phyloP scores from a whole-genome alignment of 1,140 invertebrate genomes.

The Drosophila pachea region DNA sequence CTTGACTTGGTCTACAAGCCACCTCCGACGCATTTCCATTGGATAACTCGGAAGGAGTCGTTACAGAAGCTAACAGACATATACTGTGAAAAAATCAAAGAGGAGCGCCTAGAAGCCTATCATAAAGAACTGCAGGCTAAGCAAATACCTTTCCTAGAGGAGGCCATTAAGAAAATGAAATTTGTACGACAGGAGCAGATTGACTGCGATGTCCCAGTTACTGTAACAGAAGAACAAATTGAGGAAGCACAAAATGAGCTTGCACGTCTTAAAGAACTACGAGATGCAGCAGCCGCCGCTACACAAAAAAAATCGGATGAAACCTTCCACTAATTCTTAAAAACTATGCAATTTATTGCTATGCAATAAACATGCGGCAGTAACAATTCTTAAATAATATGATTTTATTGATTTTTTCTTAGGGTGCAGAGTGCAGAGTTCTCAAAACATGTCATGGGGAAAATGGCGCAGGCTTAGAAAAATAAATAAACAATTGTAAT shows the following conservation, averaged over 20 bases:
- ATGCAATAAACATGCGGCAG: slow-evolving; percentile 46
- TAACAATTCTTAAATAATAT: slow-evolving; percentile 55
- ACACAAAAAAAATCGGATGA: slow-evolving; percentile 53
- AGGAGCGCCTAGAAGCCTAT: slow-evolving; percentile 84
- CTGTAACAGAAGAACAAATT: slow-evolving; percentile 84
- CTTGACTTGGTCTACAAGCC: slow-evolving; percentile 88
- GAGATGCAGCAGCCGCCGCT: slow-evolving; percentile 43
- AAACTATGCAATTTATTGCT: background rate
- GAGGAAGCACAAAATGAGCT: slow-evolving; percentile 81
- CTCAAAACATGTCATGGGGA: slow-evolving; percentile 48
- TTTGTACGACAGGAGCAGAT: slow-evolving; percentile 87
- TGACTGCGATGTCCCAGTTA: slow-evolving; percentile 82
- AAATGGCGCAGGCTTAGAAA: slow-evolving; percentile 43
- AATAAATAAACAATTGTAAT: slow-evolving; percentile 58
- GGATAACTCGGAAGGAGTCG: slow-evolving; percentile 84
- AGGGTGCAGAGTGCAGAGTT: slow-evolving; percentile 27
- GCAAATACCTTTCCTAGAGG: slow-evolving; percentile 84
- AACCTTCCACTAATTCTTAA: slow-evolving; percentile 47
- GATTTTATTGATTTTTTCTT: slow-evolving; percentile 55
- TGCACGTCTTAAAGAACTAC: slow-evolving; percentile 74
- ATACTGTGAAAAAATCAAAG: slow-evolving; percentile 84
- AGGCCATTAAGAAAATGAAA: slow-evolving; percentile 82
- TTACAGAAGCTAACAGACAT: slow-evolving; percentile 83
- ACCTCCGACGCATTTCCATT: slow-evolving; percentile 80
- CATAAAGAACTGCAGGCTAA: slow-evolving; percentile 82